Base-by-base conservation (phyloP, 2,888 invertebrate species). In the Lasioglossum morio region DNA sequence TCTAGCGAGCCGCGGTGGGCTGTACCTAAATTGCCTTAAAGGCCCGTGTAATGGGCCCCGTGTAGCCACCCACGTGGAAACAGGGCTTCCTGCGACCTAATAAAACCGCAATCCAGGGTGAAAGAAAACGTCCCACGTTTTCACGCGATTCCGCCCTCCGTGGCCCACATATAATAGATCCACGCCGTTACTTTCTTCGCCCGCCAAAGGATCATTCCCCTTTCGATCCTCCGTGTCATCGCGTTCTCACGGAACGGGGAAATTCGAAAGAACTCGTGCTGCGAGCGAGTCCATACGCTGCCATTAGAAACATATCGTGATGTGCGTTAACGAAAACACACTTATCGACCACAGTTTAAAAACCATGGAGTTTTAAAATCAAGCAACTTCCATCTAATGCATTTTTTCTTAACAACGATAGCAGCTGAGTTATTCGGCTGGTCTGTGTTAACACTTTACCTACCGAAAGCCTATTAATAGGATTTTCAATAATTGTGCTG, bases 51-150 rank as follows among this genome's bases (percentile, higher is more conserved):
- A 89, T 81, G 57, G 30, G 63, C 63, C 53, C 46, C 14, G 70
- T 57, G 19, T n/a, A 72, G n/a, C 90, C 90, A 86, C 90, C 90
- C 90, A 90, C 77, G 91, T 90, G 72, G 89, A 76, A 77, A 77
- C 48, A 8, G 63, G 72, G 57, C 12, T 63, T 16, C 78, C 72
- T 75, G 8, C 60, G 77, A 75, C 27, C 84, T 79, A 81, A 90
- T 90, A 87, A 90, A 88, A 87, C 81, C 73, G 74, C 79, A 78
- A 85, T 85, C 63, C 48, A 69, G 40, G 60, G 34, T 66, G 75
- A 70, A 70, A 78, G 70, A 85, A 85, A 77, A 79, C 69, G 34
- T 74, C 72, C 69, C 75, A 78, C 81, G 74, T 83, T 90, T 87
- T 90, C 90, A 86, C 81, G 79, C 85, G 76, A 82, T 73, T 82